These are phyloP conservation scores for Panorpa germanica DNA, from an alignment of 2,888 invertebrate genomes.

Conservation along the genomic window DNA sequence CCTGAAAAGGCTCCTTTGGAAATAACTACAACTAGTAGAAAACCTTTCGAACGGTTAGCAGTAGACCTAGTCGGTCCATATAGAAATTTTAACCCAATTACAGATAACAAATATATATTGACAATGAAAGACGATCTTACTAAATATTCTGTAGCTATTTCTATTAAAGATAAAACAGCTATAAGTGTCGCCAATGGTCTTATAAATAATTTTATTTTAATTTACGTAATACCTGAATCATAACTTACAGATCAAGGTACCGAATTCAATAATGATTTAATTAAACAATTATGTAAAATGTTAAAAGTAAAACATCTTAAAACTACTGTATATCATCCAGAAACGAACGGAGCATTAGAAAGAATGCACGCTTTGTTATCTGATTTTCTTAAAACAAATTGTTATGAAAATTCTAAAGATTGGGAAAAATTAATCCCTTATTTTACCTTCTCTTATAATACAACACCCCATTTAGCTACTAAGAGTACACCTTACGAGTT, in stretches of 20 bases:
- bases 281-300: constrained; percentile 17
- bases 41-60: constrained; percentile 16
- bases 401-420: constrained; percentile 15
- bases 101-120: constrained; percentile 14
- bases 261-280: constrained; percentile 18
- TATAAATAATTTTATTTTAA: constrained; percentile 17
- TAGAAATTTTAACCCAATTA: constrained; percentile 14
- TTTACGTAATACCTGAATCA: constrained; percentile 18
- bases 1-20: constrained; percentile 16
- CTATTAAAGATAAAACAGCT: constrained; percentile 16
- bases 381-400: constrained; percentile 17
- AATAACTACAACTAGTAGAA: constrained; percentile 16
- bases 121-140: constrained; percentile 16
- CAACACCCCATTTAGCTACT: constrained; percentile 16
- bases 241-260: constrained; percentile 21
- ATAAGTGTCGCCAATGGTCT: constrained; percentile 17
- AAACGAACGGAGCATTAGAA: constrained; percentile 18
- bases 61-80: constrained; percentile 17
- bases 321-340: constrained; percentile 17
- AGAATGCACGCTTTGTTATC: constrained; percentile 16
- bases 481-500: constrained; percentile 19
- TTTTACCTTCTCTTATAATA: constrained; percentile 18
- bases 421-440: constrained; percentile 17
- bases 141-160: constrained; percentile 15
- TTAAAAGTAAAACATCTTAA: constrained; percentile 17